Evolutionary conservation across 2,888 invertebrate genomes (phyloP).

Genomic region (Leptinotarsa peninsularis): DNA sequence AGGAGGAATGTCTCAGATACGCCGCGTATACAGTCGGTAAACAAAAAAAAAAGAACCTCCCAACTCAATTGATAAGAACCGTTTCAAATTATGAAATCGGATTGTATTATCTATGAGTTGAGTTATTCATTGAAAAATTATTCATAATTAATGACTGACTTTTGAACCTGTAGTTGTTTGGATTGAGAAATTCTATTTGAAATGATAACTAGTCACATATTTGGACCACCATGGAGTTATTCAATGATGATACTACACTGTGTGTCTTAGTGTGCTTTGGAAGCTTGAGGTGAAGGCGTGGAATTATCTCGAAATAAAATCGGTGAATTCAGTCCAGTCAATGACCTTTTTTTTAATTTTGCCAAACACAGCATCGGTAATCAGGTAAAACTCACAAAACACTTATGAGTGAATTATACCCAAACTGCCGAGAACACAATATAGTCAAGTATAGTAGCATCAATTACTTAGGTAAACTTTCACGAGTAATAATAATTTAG

Average conservation of each 20-base stretch:
- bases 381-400: too few species aligned
- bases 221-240: background rate
- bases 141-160: background rate
- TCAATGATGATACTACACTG: background rate
- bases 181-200: background rate
- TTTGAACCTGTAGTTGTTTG: background rate
- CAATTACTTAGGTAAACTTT: too few species aligned
- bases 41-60: background rate
- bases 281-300: too few species aligned
- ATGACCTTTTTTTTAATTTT: too few species aligned
- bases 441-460: too few species aligned
- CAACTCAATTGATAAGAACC: background rate
- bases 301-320: too few species aligned
- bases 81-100: background rate
- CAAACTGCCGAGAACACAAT: too few species aligned
- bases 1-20: slow-evolving; percentile 15
- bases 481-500: too few species aligned
- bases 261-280: background rate
- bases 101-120: background rate
- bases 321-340: too few species aligned
- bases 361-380: too few species aligned
- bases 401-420: too few species aligned
- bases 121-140: background rate
- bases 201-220: background rate
- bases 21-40: slow-evolving; percentile 2